phyloP scores from a whole-genome alignment of 2,888 invertebrate species.

The Podabrus alpinus region DNA sequence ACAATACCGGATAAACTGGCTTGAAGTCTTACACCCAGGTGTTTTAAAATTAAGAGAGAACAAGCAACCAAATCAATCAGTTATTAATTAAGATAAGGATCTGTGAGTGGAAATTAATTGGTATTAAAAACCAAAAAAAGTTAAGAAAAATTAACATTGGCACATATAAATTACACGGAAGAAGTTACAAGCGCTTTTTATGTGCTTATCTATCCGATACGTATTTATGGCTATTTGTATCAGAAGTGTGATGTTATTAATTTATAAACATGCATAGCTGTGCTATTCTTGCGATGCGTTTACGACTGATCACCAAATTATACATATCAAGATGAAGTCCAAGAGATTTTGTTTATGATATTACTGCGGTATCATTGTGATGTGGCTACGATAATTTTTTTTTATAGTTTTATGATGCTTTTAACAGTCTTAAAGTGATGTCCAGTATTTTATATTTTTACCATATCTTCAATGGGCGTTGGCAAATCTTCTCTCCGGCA shows the following conservation, averaged over 20 bases:
- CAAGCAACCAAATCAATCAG: neutral
- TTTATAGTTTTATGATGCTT: no score
- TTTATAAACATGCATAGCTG: neutral
- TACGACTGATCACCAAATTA: neutral
- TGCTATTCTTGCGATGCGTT: neutral
- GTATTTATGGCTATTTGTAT: neutral
- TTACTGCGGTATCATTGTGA: no score
- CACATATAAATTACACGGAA: no score
- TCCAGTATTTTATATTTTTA: no score
- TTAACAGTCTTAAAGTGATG: no score
- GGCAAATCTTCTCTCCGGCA: no score
- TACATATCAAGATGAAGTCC: neutral
- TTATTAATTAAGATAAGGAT: neutral
- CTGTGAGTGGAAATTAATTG: neutral
- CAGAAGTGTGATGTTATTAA: neutral
- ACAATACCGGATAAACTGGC: neutral
- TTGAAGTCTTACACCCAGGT: neutral
- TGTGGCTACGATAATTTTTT: no score
- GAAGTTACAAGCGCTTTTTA: no score
- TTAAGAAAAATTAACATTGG: neutral
- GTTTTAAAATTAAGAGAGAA: neutral
- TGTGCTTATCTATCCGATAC: no score
- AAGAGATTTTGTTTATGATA: no score
- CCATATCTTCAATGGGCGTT: no score
- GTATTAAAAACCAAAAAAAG: neutral